Evolutionary conservation across 2,797 vertebrate species (phyloP).

Genomic region (Coreius guichenoti): DNA sequence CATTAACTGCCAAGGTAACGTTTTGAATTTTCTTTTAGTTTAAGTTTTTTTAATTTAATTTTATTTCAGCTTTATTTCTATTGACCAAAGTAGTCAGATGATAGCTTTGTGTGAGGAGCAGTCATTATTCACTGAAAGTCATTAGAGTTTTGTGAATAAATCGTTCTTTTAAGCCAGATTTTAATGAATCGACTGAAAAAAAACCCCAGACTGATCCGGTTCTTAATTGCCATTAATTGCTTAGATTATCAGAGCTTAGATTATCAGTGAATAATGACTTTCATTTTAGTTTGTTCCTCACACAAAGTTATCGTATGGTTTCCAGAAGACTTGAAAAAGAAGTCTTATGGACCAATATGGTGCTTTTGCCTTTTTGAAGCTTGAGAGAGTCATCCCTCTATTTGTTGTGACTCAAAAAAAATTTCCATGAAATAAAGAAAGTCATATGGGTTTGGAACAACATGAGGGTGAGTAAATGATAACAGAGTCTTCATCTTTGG

Average conservation of each 20-base stretch:
- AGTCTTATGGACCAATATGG: neutral
- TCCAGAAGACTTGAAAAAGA: slow-evolving; percentile 1
- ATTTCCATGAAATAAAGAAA: neutral
- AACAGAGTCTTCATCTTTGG: slow-evolving; percentile 19
- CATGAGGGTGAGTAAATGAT: neutral
- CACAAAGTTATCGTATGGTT: neutral
- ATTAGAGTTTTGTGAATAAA: neutral
- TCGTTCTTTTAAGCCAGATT: neutral
- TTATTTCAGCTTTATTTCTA: neutral
- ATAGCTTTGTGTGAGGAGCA: neutral
- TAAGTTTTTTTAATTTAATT: neutral
- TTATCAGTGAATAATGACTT: slow-evolving; percentile 7
- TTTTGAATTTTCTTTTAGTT: neutral
- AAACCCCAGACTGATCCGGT: neutral
- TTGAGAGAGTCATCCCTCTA: neutral
- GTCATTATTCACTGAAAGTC: neutral
- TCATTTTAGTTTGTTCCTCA: slow-evolving; percentile 8
- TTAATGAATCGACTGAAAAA: neutral
- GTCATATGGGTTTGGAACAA: neutral
- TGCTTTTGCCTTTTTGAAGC: neutral
- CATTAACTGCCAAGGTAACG: neutral
- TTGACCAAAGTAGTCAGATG: neutral
- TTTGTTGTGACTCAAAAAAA: neutral
- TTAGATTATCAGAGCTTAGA: slow-evolving; percentile 2
- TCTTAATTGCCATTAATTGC: neutral